Evolutionary conservation across 1,140 invertebrate genomes (phyloP).

Genomic region (Meloidogyne floridensis): DNA sequence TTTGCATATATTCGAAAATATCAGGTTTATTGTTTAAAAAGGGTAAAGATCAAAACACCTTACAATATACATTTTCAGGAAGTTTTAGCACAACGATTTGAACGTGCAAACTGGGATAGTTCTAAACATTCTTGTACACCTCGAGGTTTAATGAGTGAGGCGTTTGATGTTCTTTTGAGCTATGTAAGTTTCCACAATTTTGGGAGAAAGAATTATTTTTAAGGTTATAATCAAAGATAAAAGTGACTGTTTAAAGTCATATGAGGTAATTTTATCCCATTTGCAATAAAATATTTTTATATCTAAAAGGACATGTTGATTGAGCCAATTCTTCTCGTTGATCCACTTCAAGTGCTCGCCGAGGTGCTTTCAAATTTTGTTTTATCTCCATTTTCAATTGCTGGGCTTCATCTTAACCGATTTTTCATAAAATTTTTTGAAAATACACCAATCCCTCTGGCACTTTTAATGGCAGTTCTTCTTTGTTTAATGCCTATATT

Average conservation of each 20-base stretch:
- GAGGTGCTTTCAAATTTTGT: conserved; percentile 50
- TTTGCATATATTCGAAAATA: conserved; percentile 53
- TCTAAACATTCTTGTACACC: conserved; percentile 34
- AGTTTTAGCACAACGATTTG: conserved; percentile 46
- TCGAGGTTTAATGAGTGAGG: conserved; percentile 42
- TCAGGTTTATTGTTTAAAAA: conserved; percentile 36
- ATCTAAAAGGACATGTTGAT: conserved; percentile 42
- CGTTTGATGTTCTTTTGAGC: conserved; percentile 48
- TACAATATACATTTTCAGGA: conserved; percentile 31
- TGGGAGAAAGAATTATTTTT: not conserved
- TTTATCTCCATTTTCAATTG: conserved; percentile 40
- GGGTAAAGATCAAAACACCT: no score
- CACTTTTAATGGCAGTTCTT: conserved; percentile 44
- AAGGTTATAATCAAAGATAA: conserved; percentile 45
- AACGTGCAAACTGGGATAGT: conserved; percentile 21
- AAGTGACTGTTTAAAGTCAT: conserved; percentile 45
- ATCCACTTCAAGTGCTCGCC: conserved; percentile 48
- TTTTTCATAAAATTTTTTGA: conserved; percentile 54
- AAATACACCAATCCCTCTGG: conserved; percentile 45
- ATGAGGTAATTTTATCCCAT: conserved; percentile 36
- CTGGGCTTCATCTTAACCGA: conserved; percentile 45
- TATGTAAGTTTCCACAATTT: conserved; percentile 28
- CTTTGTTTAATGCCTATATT: conserved; percentile 41
- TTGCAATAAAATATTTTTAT: not conserved
- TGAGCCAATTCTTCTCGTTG: conserved; percentile 47